Conservation (phyloP, 2,888 invertebrate genomes). For the Andrena flavipes region DNA sequence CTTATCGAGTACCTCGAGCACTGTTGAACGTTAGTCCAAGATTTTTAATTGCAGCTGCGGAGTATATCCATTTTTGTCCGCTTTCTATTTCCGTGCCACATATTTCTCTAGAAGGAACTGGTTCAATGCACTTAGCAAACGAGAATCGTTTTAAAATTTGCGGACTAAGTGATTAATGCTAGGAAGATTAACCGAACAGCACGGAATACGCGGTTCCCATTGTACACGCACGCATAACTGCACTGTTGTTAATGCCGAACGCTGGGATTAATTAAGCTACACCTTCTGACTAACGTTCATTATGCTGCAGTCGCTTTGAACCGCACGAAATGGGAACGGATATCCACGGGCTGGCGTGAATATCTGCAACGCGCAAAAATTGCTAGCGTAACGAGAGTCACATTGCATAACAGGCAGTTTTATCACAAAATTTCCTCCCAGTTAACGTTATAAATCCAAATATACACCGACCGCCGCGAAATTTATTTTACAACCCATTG, state of each 20-base stretch:
- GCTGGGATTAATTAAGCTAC: constrained; percentile 31
- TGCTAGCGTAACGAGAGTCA: background rate
- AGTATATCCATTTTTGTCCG: too few relatives aligned
- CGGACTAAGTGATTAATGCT: background rate
- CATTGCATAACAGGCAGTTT: background rate
- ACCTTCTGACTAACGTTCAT: constrained; percentile 10
- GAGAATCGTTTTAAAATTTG: background rate
- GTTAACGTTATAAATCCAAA: background rate
- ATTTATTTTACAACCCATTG: background rate
- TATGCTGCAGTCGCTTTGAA: constrained; percentile 19
- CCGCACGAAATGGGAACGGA: background rate
- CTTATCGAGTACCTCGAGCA: too few relatives aligned
- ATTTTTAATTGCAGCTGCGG: too few relatives aligned
- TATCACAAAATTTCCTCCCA: background rate
- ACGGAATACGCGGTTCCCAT: background rate
- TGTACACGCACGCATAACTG: background rate
- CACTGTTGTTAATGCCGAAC: constrained; percentile 21
- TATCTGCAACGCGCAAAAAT: constrained; percentile 6
- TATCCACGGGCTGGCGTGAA: background rate
- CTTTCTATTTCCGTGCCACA: background rate
- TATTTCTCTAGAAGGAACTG: background rate
- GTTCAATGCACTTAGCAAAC: background rate
- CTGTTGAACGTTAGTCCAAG: too few relatives aligned
- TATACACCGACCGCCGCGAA: too few relatives aligned
- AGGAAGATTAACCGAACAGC: constrained; percentile 19